These are phyloP conservation scores for Hypsopygia costalis DNA, from an alignment of 2,888 invertebrate genomes.

Conservation along the genomic window DNA sequence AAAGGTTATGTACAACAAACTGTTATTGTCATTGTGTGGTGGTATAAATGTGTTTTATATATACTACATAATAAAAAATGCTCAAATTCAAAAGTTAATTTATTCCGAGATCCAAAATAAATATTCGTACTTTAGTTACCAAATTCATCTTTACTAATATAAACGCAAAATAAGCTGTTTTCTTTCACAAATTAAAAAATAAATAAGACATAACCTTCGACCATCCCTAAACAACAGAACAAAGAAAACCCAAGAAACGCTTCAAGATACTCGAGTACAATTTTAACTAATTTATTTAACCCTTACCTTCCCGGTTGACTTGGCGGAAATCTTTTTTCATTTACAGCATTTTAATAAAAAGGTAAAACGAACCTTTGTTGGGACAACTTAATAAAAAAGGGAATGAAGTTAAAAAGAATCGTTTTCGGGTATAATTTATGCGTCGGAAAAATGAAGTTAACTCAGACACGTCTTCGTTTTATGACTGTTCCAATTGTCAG, in stretches of 20 bases:
- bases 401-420: slow-evolving; percentile 20
- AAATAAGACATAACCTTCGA: too few relatives aligned
- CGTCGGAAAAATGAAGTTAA: slow-evolving; percentile 43
- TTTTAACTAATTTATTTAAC: slow-evolving; percentile 38
- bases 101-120: too few relatives aligned
- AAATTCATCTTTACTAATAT: too few relatives aligned
- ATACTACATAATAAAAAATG: too few relatives aligned
- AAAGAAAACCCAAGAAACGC: slow-evolving; percentile 19
- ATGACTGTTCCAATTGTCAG: slow-evolving; percentile 42
- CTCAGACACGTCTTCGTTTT: slow-evolving; percentile 53
- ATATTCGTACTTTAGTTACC: too few relatives aligned
- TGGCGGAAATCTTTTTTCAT: slow-evolving; percentile 36
- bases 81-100: too few relatives aligned
- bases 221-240: background rate
- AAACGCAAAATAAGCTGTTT: too few relatives aligned
- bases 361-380: slow-evolving; percentile 30
- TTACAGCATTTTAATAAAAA: slow-evolving; percentile 43
- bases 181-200: too few relatives aligned
- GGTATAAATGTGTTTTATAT: too few relatives aligned
- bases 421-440: slow-evolving; percentile 47
- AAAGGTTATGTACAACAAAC: too few relatives aligned
- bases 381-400: slow-evolving; percentile 46
- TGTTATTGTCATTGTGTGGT: too few relatives aligned
- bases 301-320: slow-evolving; percentile 22
- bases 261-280: slow-evolving; percentile 26